Percentiles rank a stretch among this genome's conserved stretches.
These are phyloP conservation scores for Virgularia gustaviana DNA, from an alignment of 92 coral and sea anemone genomes.

Conservation along the genomic window DNA sequence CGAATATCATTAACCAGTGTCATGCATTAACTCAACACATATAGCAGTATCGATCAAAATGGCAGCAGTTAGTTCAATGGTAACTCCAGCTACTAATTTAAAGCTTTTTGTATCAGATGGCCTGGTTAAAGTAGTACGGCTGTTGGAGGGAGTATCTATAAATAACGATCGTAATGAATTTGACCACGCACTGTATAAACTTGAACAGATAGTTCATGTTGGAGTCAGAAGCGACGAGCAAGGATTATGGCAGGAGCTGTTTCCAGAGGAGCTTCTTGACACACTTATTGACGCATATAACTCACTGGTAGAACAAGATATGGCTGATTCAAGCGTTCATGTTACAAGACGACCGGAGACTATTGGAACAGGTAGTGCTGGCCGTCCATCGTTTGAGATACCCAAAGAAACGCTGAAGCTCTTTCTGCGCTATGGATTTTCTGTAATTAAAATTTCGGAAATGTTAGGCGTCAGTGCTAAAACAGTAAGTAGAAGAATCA, in stretches of 20 bases:
- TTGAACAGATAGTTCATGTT: not conserved
- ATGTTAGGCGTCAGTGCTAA: constrained; percentile 22
- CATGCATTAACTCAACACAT: not conserved
- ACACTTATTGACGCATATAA: constrained; percentile 22
- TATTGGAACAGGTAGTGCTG: constrained; percentile 19
- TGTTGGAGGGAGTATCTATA: too few species aligned
- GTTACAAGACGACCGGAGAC: constrained; percentile 19
- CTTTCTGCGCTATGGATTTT: not conserved
- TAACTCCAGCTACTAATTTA: not conserved
- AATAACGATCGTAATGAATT: too few species aligned
- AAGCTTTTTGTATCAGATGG: not conserved
- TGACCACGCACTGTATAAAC: too few species aligned
- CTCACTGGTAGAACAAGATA: constrained; percentile 26
- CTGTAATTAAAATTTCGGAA: not conserved
- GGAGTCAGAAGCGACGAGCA: constrained; percentile 17
- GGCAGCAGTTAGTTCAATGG: not conserved
- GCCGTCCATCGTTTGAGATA: constrained; percentile 31
- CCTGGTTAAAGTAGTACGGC: too few species aligned
- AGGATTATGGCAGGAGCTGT: constrained; percentile 4
- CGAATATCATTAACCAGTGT: not conserved
- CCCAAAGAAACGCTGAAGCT: constrained; percentile 14
- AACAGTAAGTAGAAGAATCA: not conserved
- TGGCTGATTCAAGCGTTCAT: constrained; percentile 23
- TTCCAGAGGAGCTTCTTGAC: not conserved
- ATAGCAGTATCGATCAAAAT: not conserved